Base-by-base conservation (phyloP, 2,797 vertebrate species). In the Coreius guichenoti region DNA sequence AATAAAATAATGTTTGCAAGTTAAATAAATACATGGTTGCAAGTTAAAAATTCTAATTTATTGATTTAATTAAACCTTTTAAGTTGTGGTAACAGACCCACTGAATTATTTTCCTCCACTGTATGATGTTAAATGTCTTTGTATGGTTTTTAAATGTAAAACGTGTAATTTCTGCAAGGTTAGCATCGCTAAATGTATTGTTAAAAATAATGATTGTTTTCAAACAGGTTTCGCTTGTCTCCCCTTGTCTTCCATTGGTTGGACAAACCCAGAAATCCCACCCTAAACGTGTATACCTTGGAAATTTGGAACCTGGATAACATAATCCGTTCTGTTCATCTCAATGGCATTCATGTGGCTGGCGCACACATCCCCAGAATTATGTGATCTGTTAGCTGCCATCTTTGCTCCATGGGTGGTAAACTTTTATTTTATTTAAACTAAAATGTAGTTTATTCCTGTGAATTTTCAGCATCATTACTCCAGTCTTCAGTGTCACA, bases 121-220 rank as follows among this genome's bases (percentile, higher is more conserved):
- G 23, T 47, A 14, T 47, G 45, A 23, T 58, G 23, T 58, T n/a
- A n/a, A 12, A 58, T 12, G 4, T n/a, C 23, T 58, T 58, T 0
- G 4, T 61, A 13, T 61, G 5, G 56, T 81, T 70, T 39, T 74
- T 74, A 74, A 31, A 31, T 19, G 45, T 74, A 74, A 51, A 75
- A 51, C 5, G 0, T 12, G 26, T 51, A 0, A 31, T 51, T 31
- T 31, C 11, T 74, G 17, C 45, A 49, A 49, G 2, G 43, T 29
- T 45, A 73, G 23, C 11, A 54, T 36, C 49, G 8, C 17, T 11
- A 54, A 54, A 54, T 23, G 5, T 12, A 51, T 11, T 14, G 36
- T 43, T 45, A 72, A 43, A 39, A 69, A 21, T 26, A 16, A 21
- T 12, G 7, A 67, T 26, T 67, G 2, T 70, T 70, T 70, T 70